Base-by-base conservation (phyloP, 2,888 invertebrate species). In the Ophion ventricosus region DNA sequence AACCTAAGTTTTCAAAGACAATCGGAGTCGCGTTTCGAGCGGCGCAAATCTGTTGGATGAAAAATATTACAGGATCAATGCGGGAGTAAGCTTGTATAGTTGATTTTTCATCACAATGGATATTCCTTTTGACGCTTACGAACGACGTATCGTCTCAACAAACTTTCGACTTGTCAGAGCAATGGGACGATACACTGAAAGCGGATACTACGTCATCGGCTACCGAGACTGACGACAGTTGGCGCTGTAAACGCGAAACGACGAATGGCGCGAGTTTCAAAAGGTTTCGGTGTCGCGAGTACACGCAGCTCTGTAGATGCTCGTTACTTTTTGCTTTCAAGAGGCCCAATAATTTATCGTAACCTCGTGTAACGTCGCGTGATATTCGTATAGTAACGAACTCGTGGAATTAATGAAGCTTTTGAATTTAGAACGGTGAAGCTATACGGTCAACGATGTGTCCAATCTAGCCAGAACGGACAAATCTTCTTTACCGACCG, bases 1-100 rank as follows among this genome's bases (percentile, higher is more conserved):
- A 72, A 72, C 70, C 70, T 72, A 67, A 67, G 17, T 49, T 4
- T 17, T 17, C 17, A 17, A 17, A 49, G 17, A 49, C 49, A 49
- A 14, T 49, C 2, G 49, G 3, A 17, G 4, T 0, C 49, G n/a
- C 49, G 49, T 14, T 49, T 4, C 49, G 49, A 49, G 17, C 49
- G 3, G 17, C 3, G 11, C 17, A 14, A 11, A 49, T 49, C 49
- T 17, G 49, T 49, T 3, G 17, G 4, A 49, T 17, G 4, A 14
- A 14, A 2, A 2, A 49, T n/a, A n/a, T 49, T 49, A 49, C 0
- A 17, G 49, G 17, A 14, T 49, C 2, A 17, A 49, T 49, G 17
- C 3, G 49, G 1, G 14, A 49, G n/a, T 14, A 49, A 11, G 17
- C 11, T 3, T 14, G n/a, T 14, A 49, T 17, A 4, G 43, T 49